Conservation (phyloP, 2,888 invertebrate species). For the Thymelicus sylvestris region DNA sequence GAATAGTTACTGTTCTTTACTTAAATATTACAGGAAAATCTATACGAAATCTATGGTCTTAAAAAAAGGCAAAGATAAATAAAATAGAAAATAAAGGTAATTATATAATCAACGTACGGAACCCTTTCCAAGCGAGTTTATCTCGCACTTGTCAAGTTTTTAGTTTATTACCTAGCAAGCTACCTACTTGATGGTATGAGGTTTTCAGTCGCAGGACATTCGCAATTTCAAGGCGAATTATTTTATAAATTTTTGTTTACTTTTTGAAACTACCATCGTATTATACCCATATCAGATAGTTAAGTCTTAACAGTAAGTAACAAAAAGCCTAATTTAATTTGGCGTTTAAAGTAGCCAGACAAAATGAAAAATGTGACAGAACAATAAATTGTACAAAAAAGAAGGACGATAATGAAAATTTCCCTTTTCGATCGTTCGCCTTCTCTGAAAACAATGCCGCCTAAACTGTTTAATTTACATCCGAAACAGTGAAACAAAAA, state of each 20-base stretch:
- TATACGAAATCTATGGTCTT: too few species aligned
- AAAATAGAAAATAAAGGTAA: too few species aligned
- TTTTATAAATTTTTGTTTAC: background rate
- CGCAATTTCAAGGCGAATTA: background rate
- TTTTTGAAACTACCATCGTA: background rate
- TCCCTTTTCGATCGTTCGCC: slow-evolving; percentile 50
- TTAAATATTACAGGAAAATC: too few species aligned
- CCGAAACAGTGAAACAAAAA: slow-evolving; percentile 74
- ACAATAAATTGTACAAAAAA: slow-evolving; percentile 47
- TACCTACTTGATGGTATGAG: too few species aligned
- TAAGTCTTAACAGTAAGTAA: slow-evolving; percentile 13
- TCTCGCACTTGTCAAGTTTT: too few species aligned
- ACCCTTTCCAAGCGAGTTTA: too few species aligned
- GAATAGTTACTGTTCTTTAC: too few species aligned
- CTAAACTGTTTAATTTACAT: slow-evolving; percentile 82
- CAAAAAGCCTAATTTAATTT: slow-evolving; percentile 34
- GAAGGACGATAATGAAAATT: slow-evolving; percentile 54
- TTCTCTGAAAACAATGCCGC: slow-evolving; percentile 72
- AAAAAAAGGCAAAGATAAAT: too few species aligned
- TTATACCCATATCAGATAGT: slow-evolving; percentile 5
- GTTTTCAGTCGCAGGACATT: too few species aligned
- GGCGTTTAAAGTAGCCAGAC: slow-evolving; percentile 26
- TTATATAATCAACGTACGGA: too few species aligned
- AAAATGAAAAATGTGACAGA: slow-evolving; percentile 44
- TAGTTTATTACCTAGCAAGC: too few species aligned